These are phyloP conservation scores for Morinoia aosen DNA, from an alignment of 2,888 invertebrate species.

Conservation along the genomic window DNA sequence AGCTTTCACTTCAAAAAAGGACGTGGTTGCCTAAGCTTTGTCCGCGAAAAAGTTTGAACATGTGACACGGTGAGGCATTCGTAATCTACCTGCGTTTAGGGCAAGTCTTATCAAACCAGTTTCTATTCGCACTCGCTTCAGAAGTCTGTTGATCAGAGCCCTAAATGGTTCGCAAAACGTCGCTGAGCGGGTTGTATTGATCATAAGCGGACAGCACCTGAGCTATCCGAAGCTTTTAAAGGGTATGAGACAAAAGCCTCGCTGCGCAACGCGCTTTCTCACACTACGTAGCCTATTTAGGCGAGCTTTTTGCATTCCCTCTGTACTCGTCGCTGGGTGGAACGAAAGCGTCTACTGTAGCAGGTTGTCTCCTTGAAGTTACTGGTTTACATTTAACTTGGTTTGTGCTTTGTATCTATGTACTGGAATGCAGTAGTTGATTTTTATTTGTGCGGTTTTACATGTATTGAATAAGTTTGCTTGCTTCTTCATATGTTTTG, in stretches of 20 bases:
- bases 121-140: slow-evolving; percentile 17
- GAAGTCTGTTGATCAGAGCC: slow-evolving; percentile 10
- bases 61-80: background rate
- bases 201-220: background rate
- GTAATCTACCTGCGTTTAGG: background rate
- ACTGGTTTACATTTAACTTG: no score
- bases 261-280: background rate
- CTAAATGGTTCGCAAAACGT: background rate
- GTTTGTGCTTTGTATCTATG: no score
- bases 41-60: background rate
- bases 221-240: background rate
- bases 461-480: background rate
- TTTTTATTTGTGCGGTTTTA: background rate
- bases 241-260: background rate
- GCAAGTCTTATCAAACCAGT: background rate
- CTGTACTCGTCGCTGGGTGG: background rate
- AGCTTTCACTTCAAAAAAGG: background rate
- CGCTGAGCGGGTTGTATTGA: background rate
- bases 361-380: background rate
- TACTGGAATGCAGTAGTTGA: background rate
- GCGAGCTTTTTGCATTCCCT: background rate
- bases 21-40: background rate
- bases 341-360: background rate
- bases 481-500: background rate
- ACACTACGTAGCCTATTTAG: background rate